Evolutionary conservation across 2,113 vertebrate species (phyloP), one percentile per base, ranked within the genome.

Genomic region (Scatophagus argus): DNA sequence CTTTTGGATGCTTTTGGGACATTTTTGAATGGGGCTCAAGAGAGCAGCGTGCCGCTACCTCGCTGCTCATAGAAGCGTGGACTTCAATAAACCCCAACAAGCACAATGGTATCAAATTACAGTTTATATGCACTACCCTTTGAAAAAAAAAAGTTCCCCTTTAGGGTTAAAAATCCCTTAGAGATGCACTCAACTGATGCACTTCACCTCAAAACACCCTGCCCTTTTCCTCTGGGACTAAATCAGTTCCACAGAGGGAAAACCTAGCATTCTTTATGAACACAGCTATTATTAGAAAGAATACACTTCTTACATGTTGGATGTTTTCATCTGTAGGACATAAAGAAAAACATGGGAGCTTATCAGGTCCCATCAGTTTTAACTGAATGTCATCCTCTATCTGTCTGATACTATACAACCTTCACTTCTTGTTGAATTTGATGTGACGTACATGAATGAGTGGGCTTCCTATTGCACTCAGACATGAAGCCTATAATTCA

Each of bases 1-100:
- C 91, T 93, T 88, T 91, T 66, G 87, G 91, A 93, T 89, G 78
- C 88, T 91, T 89, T 85, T 86, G 87, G 86, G 91, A 94, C 87
- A 93, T 91, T 93, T 93, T 89, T 92, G 80, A 93, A 91, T 74
- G 13, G 46, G 79, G 79, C 91, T 88, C 83, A 82, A 87, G 87
- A 92, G 88, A 85, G 79, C 83, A 76, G 81, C 82, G 85, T 77
- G 82, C 79, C 78, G 74, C 81, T 83, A 86, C 77, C 65, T 88
- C 74, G 17, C 61, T 73, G 60, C 66, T 79, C 70, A 76, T 58
- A 79, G 68, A 85, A 81, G 74, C 49, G 6, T 74, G 62, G 70
- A 59, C 74, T 56, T 79, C 82, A 75, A 34, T 29, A 63, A 75
- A 59, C 66, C 51, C 61, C 27, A 21, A 73, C 67, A 39, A 73